Base-by-base conservation (phyloP, 2,888 invertebrate species). In the Eupithecia exiguata region DNA sequence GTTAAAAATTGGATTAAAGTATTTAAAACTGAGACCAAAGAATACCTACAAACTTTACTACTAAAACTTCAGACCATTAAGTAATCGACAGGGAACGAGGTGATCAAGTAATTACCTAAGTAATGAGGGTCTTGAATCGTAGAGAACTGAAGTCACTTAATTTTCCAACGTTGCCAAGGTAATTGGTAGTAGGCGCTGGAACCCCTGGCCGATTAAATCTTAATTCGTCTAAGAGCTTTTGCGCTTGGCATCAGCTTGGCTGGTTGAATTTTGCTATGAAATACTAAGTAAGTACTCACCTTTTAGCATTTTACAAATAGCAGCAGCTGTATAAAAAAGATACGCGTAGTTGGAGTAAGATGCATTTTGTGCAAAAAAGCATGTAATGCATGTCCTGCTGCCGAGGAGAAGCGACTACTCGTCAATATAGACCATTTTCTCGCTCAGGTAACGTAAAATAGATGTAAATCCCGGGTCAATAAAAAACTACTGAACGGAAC, bases 71-170 rank as follows among this genome's bases (percentile, higher is more conserved):
- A 58, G 12, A 25, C 21, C 21, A 58, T 25, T 14, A 25, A 10
- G 25, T 74, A 77, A 77, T 77, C 73, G 76, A 46, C 70, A 71
- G 21, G 70, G 75, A 72, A 75, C 74, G 70, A 71, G 78, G 69
- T 68, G 46, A 68, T 70, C 77, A 63, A 75, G 74, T 70, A 76
- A 75, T 79, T 77, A 78, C 73, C 76, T 76, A 71, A 76, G 76
- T 74, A 75, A 76, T 74, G 71, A 71, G 62, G 25, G 43, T 70
- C 46, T 14, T 35, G 71, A 62, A 70, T 70, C 16, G 12, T 38
- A 38, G 40, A 40, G 49, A 43, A 18, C 40, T 58, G 67, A 68
- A 63, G 40, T 62, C 62, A 70, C 68, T 70, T 70, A 61, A 70
- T 68, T 74, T 65, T 58, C 46, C 18, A 46, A 25, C 58, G 40